phyloP scores from a whole-genome alignment of 2,113 vertebrate species.

The Chloebia gouldiae region DNA sequence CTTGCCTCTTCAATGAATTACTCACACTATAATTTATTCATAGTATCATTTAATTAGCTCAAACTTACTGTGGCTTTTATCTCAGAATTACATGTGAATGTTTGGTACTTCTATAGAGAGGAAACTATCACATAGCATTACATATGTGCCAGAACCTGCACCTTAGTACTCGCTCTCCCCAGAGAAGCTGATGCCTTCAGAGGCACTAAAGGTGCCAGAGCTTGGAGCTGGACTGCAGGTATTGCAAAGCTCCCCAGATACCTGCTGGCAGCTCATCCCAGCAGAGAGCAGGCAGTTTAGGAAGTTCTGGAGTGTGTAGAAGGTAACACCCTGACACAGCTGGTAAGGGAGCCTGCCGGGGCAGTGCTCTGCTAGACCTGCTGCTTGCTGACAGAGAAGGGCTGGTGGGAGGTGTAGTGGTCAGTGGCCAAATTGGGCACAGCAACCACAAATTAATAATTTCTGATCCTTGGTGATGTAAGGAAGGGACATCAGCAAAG shows the following conservation, averaged over 20 bases:
- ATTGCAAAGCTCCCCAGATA: background rate
- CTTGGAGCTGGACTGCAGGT: background rate
- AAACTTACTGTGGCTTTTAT: background rate
- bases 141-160: background rate
- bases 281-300: background rate
- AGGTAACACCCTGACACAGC: background rate
- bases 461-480: background rate
- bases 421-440: fast-evolving
- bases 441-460: background rate
- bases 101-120: background rate
- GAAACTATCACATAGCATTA: background rate
- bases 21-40: background rate
- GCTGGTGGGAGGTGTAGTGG: background rate
- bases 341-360: background rate
- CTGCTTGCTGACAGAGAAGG: background rate
- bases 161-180: background rate
- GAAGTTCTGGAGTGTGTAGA: background rate
- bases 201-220: background rate
- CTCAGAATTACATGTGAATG: background rate
- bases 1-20: background rate
- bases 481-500: background rate
- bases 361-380: background rate
- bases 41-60: background rate
- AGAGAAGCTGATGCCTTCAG: background rate
- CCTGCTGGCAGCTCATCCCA: background rate